A percentile compares a stretch with the other conserved stretches of the same genome.
Conservation (phyloP, 2,113 vertebrate genomes). For the Colistium nudipinnis region DNA sequence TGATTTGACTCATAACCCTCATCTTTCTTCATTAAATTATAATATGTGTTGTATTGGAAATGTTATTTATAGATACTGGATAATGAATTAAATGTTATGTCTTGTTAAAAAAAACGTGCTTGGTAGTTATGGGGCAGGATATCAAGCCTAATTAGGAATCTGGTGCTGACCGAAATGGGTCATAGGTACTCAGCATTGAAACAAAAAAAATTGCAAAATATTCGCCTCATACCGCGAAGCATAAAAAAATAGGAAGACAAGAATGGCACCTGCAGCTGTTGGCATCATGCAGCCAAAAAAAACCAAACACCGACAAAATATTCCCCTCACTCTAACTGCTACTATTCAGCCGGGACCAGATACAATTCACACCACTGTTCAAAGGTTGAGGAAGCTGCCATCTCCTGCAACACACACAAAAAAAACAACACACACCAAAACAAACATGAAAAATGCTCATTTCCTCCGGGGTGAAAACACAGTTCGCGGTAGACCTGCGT, state of each 20-base stretch:
- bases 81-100: too few relatives aligned
- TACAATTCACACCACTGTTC: conserved; percentile 70
- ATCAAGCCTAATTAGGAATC: too few relatives aligned
- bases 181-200: too few relatives aligned
- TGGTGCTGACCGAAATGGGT: too few relatives aligned
- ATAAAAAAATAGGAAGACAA: background rate
- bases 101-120: too few relatives aligned
- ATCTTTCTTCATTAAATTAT: too few relatives aligned
- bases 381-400: conserved; percentile 39
- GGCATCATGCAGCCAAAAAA: background rate
- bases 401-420: conserved; percentile 6
- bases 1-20: too few relatives aligned
- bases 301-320: conserved; percentile 13
- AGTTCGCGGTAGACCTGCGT: conserved; percentile 39
- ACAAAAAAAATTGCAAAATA: too few relatives aligned
- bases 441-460: conserved; percentile 51
- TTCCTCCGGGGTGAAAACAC: conserved; percentile 67
- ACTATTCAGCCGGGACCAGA: conserved; percentile 58
- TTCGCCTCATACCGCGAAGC: too few relatives aligned
- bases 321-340: conserved; percentile 5
- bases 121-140: background rate
- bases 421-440: conserved; percentile 38
- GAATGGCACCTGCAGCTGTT: conserved; percentile 5
- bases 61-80: too few relatives aligned
- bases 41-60: too few relatives aligned